A percentile compares a stretch with the other conserved stretches of the same genome.
phyloP scores from a whole-genome alignment of 2,113 vertebrate species.

The Alouatta palliata region DNA sequence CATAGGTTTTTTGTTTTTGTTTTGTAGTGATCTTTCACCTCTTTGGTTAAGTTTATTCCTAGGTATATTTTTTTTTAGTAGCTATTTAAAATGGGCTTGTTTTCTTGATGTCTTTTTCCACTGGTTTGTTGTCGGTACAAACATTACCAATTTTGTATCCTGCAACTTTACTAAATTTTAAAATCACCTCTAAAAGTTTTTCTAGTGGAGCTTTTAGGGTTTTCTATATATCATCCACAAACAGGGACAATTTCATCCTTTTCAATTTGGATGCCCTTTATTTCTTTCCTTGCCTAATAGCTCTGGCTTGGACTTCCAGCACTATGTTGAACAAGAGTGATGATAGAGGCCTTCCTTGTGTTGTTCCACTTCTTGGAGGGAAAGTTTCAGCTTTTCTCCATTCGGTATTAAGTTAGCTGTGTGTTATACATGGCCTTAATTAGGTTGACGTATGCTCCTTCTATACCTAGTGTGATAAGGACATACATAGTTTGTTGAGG shows the following conservation, averaged over 20 bases:
- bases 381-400: not conserved
- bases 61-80: not conserved
- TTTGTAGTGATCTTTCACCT: not conserved
- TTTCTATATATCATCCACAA: not conserved
- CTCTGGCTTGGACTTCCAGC: not conserved
- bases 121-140: not conserved
- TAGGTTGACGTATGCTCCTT: not conserved
- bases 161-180: not conserved
- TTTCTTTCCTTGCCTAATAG: not conserved
- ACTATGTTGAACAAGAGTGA: not conserved
- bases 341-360: not conserved
- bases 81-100: not conserved
- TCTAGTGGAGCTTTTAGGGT: not conserved
- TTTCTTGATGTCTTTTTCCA: not conserved
- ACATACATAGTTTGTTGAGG: too few species aligned
- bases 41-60: not conserved
- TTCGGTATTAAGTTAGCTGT: not conserved
- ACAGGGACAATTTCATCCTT: not conserved
- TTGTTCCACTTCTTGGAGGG: not conserved
- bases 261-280: not conserved
- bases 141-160: not conserved
- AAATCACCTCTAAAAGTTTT: not conserved
- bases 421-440: not conserved
- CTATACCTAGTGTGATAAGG: not conserved
- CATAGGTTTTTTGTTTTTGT: not conserved